Percentiles rank a stretch among this genome's conserved stretches.
Evolutionary conservation across 2,888 invertebrate genomes (phyloP).

Genomic region (Neoascia interrupta): DNA sequence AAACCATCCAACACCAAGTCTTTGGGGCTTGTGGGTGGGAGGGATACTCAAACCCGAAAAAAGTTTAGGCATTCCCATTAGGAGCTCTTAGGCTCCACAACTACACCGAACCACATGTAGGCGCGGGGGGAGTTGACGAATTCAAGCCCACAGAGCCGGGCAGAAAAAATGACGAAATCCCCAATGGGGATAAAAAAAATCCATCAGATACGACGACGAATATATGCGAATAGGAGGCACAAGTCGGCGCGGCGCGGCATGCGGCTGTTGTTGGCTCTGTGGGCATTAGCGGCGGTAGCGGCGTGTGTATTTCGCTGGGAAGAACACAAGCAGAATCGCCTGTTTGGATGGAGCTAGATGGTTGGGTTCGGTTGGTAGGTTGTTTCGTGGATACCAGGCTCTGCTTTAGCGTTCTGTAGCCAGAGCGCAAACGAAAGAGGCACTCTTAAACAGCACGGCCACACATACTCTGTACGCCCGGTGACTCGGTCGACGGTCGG

Average conservation of each 20-base stretch:
- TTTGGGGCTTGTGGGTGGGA: conserved; percentile 17
- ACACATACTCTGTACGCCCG: conserved; percentile 48
- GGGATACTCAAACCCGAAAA: conserved; percentile 18
- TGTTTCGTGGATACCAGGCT: conserved; percentile 61
- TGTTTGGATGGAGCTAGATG: conserved; percentile 53
- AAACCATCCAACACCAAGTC: conserved; percentile 1
- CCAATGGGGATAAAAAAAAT: conserved; percentile 27
- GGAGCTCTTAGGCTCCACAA: conserved; percentile 36
- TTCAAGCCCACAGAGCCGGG: conserved; percentile 45
- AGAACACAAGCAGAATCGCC: conserved; percentile 51
- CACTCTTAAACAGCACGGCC: conserved; percentile 61
- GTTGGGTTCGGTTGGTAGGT: conserved; percentile 40
- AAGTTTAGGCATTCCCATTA: conserved; percentile 26
- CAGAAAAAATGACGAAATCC: conserved; percentile 25
- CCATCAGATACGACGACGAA: conserved; percentile 59
- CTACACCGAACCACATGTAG: conserved; percentile 21
- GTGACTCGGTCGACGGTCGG: conserved; percentile 52
- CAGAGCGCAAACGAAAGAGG: conserved; percentile 54
- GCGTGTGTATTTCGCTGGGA: conserved; percentile 33
- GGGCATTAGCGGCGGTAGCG: conserved; percentile 37
- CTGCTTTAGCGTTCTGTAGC: conserved; percentile 62
- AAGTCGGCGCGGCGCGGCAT: conserved; percentile 47
- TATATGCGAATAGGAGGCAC: conserved; percentile 63
- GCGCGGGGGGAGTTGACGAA: conserved; percentile 26
- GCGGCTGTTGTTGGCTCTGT: conserved; percentile 45